Evolutionary conservation across 2,888 invertebrate species (phyloP).

Genomic region (Chrysolina americana): DNA sequence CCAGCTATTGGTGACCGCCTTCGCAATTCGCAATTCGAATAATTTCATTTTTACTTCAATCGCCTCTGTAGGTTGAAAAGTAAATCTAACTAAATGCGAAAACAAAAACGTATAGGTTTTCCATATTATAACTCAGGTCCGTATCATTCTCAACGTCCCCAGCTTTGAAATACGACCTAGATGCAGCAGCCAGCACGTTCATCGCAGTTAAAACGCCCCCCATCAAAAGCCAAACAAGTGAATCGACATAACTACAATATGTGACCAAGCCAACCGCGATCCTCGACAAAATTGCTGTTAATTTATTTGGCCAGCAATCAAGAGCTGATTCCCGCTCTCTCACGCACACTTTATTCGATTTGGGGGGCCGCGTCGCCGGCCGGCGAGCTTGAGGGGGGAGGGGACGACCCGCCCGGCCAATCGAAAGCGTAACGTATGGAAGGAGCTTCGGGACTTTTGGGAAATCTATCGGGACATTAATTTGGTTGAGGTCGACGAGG

Average conservation of each 20-base stretch:
- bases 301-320: constrained; percentile 48
- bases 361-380: constrained; percentile 14
- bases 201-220: constrained; percentile 36
- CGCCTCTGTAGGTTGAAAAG: no score
- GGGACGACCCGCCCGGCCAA: constrained; percentile 19
- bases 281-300: constrained; percentile 48
- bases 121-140: no score
- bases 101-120: no score
- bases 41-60: no score
- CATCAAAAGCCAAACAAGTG: constrained; percentile 39
- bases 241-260: constrained; percentile 45
- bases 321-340: constrained; percentile 37
- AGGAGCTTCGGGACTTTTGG: constrained; percentile 29
- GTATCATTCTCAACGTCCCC: no score
- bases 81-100: no score
- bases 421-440: constrained; percentile 25
- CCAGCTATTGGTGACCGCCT: no score
- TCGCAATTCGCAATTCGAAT: no score
- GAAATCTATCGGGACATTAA: constrained; percentile 23
- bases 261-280: constrained; percentile 48
- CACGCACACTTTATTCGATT: constrained; percentile 37
- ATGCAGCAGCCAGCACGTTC: not conserved
- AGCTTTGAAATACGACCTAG: no score
- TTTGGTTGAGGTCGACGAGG: constrained; percentile 8
- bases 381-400: not conserved